These are phyloP conservation scores for Sternarchorhynchus goeldii DNA, from an alignment of 2,797 vertebrate species.

Conservation along the genomic window DNA sequence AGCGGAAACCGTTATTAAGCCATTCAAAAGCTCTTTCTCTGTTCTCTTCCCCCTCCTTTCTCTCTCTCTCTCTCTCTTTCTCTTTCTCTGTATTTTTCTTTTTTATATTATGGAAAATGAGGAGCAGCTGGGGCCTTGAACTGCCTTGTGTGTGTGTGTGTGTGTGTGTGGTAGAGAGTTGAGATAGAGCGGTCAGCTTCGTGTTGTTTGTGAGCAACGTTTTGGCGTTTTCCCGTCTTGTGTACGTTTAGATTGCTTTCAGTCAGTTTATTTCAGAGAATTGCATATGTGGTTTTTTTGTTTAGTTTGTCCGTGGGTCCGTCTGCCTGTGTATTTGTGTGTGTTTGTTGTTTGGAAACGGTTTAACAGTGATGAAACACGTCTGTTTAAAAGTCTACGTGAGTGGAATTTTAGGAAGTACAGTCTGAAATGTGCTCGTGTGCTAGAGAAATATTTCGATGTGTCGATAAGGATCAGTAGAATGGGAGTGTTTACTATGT, in stretches of 20 bases:
- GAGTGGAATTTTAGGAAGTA: slow-evolving; percentile 28
- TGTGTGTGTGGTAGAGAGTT: slow-evolving; percentile 18
- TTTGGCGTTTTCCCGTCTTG: neutral
- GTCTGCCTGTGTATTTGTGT: slow-evolving; percentile 35
- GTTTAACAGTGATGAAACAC: slow-evolving; percentile 8
- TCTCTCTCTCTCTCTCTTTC: slow-evolving; percentile 12
- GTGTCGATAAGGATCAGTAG: slow-evolving; percentile 10
- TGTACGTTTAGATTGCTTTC: slow-evolving; percentile 9
- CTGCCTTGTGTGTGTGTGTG: slow-evolving; percentile 4
- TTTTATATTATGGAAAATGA: slow-evolving; percentile 64
- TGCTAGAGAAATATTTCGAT: neutral
- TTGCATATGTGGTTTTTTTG: neutral
- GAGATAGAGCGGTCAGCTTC: neutral
- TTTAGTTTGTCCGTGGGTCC: slow-evolving; percentile 16
- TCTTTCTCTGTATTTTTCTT: slow-evolving; percentile 31
- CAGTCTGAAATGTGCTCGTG: neutral
- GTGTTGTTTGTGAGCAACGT: neutral
- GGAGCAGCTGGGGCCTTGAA: slow-evolving; percentile 56
- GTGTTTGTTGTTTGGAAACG: slow-evolving; percentile 8
- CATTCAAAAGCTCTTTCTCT: slow-evolving; percentile 54
- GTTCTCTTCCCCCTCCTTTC: slow-evolving; percentile 49
- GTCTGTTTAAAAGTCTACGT: slow-evolving; percentile 7
- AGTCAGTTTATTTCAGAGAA: slow-evolving; percentile 19
- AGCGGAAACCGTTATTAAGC: slow-evolving; percentile 67
- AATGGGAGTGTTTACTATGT: neutral